These are phyloP conservation scores for Poeciliopsis gracilis DNA, from an alignment of 2,797 vertebrate species.

Conservation along the genomic window DNA sequence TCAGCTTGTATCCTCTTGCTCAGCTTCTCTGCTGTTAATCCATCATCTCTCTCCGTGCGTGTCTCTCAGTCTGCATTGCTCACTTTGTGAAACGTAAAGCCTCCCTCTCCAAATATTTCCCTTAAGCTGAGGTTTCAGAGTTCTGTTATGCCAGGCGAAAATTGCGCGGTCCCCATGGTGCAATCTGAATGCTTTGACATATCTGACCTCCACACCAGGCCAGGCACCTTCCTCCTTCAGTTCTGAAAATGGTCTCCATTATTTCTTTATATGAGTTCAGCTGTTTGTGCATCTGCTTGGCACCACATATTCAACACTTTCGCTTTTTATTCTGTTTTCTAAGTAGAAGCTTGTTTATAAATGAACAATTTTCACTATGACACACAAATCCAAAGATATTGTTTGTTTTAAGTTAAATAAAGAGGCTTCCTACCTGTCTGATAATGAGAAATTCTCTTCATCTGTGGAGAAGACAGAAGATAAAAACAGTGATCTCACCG, in stretches of 20 bases:
- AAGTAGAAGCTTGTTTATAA: neutral
- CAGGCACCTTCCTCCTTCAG: conserved; percentile 26
- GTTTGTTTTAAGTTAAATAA: conserved; percentile 6
- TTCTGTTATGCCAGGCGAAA: conserved; percentile 81
- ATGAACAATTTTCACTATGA: neutral
- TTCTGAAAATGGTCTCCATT: conserved; percentile 44
- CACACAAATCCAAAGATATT: neutral
- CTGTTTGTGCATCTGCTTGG: conserved; percentile 53
- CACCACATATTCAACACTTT: conserved; percentile 36
- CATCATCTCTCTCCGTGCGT: conserved; percentile 71
- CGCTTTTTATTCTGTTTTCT: neutral
- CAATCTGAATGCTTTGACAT: conserved; percentile 74
- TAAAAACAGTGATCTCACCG: conserved; percentile 57
- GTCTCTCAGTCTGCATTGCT: conserved; percentile 61
- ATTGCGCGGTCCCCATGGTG: conserved; percentile 74
- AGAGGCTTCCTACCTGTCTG: conserved; percentile 5
- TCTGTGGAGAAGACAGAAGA: conserved; percentile 60
- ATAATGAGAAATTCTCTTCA: conserved; percentile 46
- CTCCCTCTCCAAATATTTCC: conserved; percentile 84
- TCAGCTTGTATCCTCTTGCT: conserved; percentile 71
- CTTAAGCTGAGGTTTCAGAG: conserved; percentile 84
- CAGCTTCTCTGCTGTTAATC: conserved; percentile 70
- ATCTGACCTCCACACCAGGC: conserved; percentile 66
- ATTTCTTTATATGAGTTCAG: conserved; percentile 58
- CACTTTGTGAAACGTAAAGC: conserved; percentile 76